These are phyloP conservation scores for Nycticorax nycticorax DNA, from an alignment of 2,113 vertebrate species.

Conservation along the genomic window DNA sequence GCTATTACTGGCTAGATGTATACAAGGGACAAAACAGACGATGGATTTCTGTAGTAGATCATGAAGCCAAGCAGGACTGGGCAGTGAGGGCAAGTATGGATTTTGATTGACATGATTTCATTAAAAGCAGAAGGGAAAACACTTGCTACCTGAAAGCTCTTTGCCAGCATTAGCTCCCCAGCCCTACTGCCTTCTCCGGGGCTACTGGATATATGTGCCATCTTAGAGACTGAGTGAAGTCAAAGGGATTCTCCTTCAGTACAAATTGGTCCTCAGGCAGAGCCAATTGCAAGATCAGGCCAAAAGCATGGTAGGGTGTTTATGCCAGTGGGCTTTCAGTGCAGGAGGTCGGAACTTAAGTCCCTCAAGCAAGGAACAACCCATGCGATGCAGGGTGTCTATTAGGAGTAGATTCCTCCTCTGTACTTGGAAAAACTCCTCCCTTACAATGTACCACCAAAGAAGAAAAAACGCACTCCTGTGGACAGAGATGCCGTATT, in stretches of 20 bases:
- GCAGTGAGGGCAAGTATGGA: neutral
- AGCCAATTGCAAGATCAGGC: neutral
- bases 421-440: neutral
- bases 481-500: neutral
- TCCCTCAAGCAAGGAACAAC: neutral
- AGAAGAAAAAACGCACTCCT: neutral
- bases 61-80: neutral
- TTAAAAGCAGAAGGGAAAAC: neutral
- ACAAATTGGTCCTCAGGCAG: neutral
- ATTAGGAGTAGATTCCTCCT: neutral
- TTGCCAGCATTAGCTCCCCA: neutral
- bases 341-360: neutral
- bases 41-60: conserved; percentile 5
- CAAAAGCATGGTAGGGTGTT: rapidly evolving
- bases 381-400: neutral
- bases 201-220: neutral
- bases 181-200: neutral
- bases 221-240: neutral
- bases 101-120: rapidly evolving
- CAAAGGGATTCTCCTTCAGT: neutral
- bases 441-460: neutral
- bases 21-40: neutral
- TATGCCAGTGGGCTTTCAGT: neutral
- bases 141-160: neutral
- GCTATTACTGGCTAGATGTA: neutral